Conservation (phyloP, 2,113 vertebrate genomes). For the Platichthys stellatus region DNA sequence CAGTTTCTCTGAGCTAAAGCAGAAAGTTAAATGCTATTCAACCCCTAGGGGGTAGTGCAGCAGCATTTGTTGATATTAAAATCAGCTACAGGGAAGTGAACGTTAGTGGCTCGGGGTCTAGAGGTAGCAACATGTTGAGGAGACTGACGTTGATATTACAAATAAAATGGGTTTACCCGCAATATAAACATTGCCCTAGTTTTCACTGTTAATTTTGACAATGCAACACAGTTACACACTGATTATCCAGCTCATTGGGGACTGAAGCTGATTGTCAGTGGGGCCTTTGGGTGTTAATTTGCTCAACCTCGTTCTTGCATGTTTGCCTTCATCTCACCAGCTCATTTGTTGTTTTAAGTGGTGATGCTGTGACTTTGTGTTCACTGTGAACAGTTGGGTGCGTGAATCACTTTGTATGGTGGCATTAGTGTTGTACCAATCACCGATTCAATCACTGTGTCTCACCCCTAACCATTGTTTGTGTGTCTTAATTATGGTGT, state of each 20-base stretch:
- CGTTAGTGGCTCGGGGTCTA: background rate
- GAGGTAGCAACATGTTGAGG: slow-evolving; percentile 4
- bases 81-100: background rate
- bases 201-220: background rate
- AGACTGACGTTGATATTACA: background rate
- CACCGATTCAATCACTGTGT: slow-evolving; percentile 22
- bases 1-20: no score
- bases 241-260: background rate
- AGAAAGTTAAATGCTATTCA: background rate
- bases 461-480: slow-evolving; percentile 34
- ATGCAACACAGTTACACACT: background rate
- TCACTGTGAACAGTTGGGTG: slow-evolving; percentile 33
- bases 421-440: slow-evolving; percentile 27
- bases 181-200: background rate
- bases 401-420: slow-evolving; percentile 39
- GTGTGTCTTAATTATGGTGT: slow-evolving; percentile 21
- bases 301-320: slow-evolving; percentile 38
- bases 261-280: slow-evolving; percentile 1
- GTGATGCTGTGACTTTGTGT: slow-evolving; percentile 37
- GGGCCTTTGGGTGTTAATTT: background rate
- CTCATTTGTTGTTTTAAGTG: slow-evolving; percentile 37
- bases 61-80: background rate
- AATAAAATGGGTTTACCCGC: background rate
- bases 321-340: slow-evolving; percentile 57
- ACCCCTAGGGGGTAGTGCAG: background rate